Evolutionary conservation across 2,888 invertebrate genomes (phyloP).

Genomic region (Acleris emargana): DNA sequence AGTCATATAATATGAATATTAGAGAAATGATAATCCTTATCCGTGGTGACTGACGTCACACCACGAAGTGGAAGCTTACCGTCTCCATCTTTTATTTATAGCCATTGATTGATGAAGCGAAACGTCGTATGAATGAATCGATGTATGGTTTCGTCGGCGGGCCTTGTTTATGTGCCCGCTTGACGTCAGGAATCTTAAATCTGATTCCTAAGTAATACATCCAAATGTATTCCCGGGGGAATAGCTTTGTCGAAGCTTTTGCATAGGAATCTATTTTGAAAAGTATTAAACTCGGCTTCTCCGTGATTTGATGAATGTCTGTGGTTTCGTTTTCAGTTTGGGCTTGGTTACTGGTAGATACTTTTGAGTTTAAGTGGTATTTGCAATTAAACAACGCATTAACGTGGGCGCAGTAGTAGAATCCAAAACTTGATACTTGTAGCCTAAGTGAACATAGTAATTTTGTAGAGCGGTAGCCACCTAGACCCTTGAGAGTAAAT

Average conservation of each 20-base stretch:
- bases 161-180: constrained; percentile 65
- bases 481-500: no score
- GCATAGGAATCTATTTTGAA: constrained; percentile 5
- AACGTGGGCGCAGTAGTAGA: no score
- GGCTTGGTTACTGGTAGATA: no score
- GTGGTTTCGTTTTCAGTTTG: constrained; percentile 5
- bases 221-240: constrained; percentile 13
- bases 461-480: no score
- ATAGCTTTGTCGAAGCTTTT: constrained; percentile 7
- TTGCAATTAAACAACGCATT: no score
- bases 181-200: constrained; percentile 75
- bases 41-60: constrained; percentile 68
- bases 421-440: no score
- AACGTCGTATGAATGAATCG: constrained; percentile 77
- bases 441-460: no score
- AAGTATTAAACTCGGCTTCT: no score
- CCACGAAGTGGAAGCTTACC: constrained; percentile 60
- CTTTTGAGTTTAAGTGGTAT: no score
- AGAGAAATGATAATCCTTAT: constrained; percentile 47
- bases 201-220: constrained; percentile 34
- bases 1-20: constrained; percentile 27
- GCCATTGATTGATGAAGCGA: constrained; percentile 74
- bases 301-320: no score
- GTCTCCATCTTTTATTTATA: constrained; percentile 77
- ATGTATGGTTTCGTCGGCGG: constrained; percentile 70